Evolutionary conservation across 2,113 vertebrate species (phyloP).

Genomic region (Cyprichromis sp.): DNA sequence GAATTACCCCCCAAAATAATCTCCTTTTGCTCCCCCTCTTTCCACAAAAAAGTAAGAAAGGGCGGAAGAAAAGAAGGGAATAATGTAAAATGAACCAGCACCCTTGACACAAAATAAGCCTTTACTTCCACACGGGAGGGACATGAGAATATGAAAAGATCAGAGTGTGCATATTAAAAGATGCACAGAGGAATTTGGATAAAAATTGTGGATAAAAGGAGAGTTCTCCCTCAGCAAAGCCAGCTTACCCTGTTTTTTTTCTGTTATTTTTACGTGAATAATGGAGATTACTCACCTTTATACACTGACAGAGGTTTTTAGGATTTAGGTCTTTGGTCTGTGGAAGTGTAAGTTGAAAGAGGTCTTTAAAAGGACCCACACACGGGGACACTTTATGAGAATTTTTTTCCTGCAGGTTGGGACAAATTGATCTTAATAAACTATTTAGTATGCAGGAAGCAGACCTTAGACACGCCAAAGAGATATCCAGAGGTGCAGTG

Average conservation of each 20-base stretch:
- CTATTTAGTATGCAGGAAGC: not conserved
- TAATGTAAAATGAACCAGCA: constrained; percentile 44
- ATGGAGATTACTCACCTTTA: not conserved
- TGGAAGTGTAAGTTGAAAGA: not conserved
- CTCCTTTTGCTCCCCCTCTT: constrained; percentile 18
- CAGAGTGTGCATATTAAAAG: constrained; percentile 9
- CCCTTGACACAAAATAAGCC: constrained; percentile 43
- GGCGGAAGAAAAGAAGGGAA: constrained; percentile 27
- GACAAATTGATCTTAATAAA: not conserved
- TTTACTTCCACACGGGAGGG: constrained; percentile 11
- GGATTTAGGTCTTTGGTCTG: not conserved
- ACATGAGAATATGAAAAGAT: constrained; percentile 48
- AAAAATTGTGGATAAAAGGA: constrained; percentile 7
- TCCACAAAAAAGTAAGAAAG: constrained; percentile 7
- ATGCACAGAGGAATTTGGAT: not conserved
- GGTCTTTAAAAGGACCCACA: rapidly evolving
- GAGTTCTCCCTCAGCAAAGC: not conserved
- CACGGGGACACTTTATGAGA: rapidly evolving
- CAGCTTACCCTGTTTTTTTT: not conserved
- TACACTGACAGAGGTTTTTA: not conserved
- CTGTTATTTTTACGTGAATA: not conserved
- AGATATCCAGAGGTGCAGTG: rapidly evolving
- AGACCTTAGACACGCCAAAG: not conserved
- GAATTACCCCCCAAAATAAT: constrained; percentile 63
- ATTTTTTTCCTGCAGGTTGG: not conserved